These are phyloP conservation scores for Lasioglossum lativentre DNA, from an alignment of 2,888 invertebrate genomes.

Conservation along the genomic window DNA sequence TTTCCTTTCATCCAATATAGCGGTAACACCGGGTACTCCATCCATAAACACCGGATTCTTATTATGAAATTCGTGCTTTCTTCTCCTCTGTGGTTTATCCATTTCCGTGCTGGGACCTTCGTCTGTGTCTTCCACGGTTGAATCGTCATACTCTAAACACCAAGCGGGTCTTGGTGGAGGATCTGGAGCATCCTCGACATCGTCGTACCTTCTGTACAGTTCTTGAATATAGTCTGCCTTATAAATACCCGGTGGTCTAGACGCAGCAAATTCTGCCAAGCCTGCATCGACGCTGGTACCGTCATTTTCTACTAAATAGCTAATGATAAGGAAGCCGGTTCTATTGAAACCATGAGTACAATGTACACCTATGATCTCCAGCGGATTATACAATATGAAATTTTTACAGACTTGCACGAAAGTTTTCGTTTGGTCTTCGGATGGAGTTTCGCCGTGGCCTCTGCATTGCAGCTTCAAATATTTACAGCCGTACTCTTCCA, in stretches of 20 bases:
- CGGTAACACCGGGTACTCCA: slow-evolving; percentile 92
- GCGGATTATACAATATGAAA: slow-evolving; percentile 92
- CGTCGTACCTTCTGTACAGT: slow-evolving; percentile 92
- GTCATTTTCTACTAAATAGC: slow-evolving; percentile 94
- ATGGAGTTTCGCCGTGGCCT: slow-evolving; percentile 97
- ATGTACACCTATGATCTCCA: slow-evolving; percentile 91
- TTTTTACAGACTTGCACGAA: slow-evolving; percentile 93
- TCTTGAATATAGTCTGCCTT: slow-evolving; percentile 97
- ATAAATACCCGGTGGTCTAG: slow-evolving; percentile 97
- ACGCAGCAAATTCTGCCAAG: slow-evolving; percentile 90
- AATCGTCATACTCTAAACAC: slow-evolving; percentile 88
- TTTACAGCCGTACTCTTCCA: slow-evolving; percentile 91
- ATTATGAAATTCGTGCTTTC: slow-evolving; percentile 85
- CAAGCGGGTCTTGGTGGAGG: slow-evolving; percentile 94
- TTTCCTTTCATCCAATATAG: slow-evolving; percentile 87
- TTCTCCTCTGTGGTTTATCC: slow-evolving; percentile 78
- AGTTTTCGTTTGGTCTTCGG: slow-evolving; percentile 91
- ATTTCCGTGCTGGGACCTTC: slow-evolving; percentile 68
- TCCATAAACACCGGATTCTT: slow-evolving; percentile 93
- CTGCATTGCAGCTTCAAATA: slow-evolving; percentile 96
- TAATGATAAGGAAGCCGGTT: slow-evolving; percentile 97
- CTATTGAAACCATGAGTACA: slow-evolving; percentile 99
- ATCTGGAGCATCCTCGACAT: slow-evolving; percentile 88
- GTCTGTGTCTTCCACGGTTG: slow-evolving; percentile 72
- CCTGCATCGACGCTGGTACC: slow-evolving; percentile 95